Percentiles rank a stretch among this genome's conserved stretches.
These are phyloP conservation scores for Machimus rusticus DNA, from an alignment of 2,888 invertebrate genomes.

Conservation along the genomic window DNA sequence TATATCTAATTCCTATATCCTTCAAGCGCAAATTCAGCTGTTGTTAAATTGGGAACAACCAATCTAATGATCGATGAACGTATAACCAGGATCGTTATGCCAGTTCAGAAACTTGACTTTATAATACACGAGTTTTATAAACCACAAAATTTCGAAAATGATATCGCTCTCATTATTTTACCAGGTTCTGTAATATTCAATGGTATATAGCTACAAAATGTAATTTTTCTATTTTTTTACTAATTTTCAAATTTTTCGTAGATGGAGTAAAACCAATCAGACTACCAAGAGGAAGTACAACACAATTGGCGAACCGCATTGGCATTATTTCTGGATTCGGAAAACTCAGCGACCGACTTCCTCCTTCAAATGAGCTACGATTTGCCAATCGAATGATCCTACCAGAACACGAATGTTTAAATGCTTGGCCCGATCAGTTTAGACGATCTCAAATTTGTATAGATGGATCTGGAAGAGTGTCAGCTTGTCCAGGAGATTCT, in stretches of 20 bases:
- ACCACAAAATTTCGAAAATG: neutral
- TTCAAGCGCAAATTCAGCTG: neutral
- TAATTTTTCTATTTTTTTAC: neutral
- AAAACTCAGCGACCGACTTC: neutral
- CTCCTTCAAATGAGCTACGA: neutral
- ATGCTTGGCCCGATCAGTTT: neutral
- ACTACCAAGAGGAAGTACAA: neutral
- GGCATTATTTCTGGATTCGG: constrained; percentile 8
- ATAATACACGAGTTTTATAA: neutral
- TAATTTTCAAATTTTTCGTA: neutral
- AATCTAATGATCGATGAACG: neutral
- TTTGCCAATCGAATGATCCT: neutral
- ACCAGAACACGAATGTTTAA: neutral
- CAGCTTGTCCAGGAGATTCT: constrained; percentile 58
- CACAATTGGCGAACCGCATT: neutral
- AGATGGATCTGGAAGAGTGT: constrained; percentile 49
- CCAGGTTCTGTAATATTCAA: neutral
- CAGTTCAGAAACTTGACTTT: neutral
- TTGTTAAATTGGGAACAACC: neutral
- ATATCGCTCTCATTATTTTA: neutral
- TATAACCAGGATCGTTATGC: neutral
- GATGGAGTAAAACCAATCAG: neutral
- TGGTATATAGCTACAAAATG: neutral
- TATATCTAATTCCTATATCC: neutral
- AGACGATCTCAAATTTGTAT: neutral